A percentile compares a stretch with the other conserved stretches of the same genome.
Evolutionary conservation across 2,888 invertebrate species (phyloP).

Genomic region (Acleris holmiana): DNA sequence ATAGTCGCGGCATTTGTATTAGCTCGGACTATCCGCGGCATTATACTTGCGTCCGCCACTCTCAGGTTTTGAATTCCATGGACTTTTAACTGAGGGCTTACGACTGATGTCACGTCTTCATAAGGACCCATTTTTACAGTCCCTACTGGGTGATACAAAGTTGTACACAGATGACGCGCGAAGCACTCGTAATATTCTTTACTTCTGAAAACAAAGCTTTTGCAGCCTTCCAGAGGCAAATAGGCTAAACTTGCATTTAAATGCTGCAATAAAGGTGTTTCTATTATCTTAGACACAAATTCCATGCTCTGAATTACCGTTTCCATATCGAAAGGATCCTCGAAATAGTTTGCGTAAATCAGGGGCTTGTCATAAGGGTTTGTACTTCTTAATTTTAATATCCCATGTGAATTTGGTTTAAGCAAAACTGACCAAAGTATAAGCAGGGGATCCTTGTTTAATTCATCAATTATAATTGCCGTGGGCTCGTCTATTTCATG

Average conservation of each 20-base stretch:
- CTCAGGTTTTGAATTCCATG: conserved; percentile 86
- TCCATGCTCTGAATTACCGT: conserved; percentile 62
- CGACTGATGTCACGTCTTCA: conserved; percentile 85
- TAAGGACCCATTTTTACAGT: conserved; percentile 89
- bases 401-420: conserved; percentile 73
- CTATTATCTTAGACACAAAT: conserved; percentile 51
- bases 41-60: conserved; percentile 89
- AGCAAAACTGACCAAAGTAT: conserved; percentile 47
- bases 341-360: conserved; percentile 84
- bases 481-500: conserved; percentile 25
- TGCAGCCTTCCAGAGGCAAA: conserved; percentile 31
- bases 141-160: conserved; percentile 88
- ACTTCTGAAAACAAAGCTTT: conserved; percentile 48
- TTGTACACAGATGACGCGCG: conserved; percentile 85
- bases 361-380: conserved; percentile 81
- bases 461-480: conserved; percentile 26
- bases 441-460: conserved; percentile 47
- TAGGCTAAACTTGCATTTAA: conserved; percentile 50
- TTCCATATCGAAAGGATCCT: conserved; percentile 71
- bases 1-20: conserved; percentile 90
- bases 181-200: conserved; percentile 88
- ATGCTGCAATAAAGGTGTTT: conserved; percentile 62
- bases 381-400: conserved; percentile 73
- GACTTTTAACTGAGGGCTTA: conserved; percentile 85
- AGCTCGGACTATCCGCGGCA: conserved; percentile 89